These are phyloP conservation scores for Ceratina calcarata DNA, from an alignment of 1,140 invertebrate genomes.

Conservation along the genomic window DNA sequence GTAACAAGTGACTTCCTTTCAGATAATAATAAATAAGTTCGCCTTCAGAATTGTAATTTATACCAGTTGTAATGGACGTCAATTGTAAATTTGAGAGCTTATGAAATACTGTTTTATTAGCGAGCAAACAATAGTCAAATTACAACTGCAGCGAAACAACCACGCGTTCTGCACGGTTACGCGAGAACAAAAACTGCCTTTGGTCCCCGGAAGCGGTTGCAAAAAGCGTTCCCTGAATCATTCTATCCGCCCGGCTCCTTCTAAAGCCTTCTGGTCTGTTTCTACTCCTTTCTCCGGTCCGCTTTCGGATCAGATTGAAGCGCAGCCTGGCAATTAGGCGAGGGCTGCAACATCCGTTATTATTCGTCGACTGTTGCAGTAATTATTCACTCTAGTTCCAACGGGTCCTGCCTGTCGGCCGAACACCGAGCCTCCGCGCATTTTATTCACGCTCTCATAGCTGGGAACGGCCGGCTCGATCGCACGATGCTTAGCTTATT, in stretches of 20 bases:
- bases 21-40: no score
- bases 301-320: slow-evolving; percentile 5
- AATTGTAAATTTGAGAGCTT: no score
- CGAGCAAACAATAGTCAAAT: background rate
- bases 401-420: background rate
- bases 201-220: background rate
- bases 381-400: slow-evolving; percentile 61
- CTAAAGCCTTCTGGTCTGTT: background rate
- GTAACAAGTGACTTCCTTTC: no score
- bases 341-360: slow-evolving; percentile 35
- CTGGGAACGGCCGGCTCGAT: slow-evolving; percentile 48
- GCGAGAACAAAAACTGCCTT: background rate
- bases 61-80: no score
- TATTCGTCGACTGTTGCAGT: slow-evolving; percentile 32
- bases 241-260: background rate
- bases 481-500: slow-evolving; percentile 15
- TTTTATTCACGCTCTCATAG: slow-evolving; percentile 75
- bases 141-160: background rate
- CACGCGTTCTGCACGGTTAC: background rate
- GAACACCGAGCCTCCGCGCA: slow-evolving; percentile 48
- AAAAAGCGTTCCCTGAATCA: background rate
- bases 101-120: background rate
- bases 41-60: no score
- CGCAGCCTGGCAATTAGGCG: slow-evolving; percentile 43
- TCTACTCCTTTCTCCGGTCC: background rate